Base-by-base conservation (phyloP, 2,888 invertebrate genomes). In the Pammene fasciana region DNA sequence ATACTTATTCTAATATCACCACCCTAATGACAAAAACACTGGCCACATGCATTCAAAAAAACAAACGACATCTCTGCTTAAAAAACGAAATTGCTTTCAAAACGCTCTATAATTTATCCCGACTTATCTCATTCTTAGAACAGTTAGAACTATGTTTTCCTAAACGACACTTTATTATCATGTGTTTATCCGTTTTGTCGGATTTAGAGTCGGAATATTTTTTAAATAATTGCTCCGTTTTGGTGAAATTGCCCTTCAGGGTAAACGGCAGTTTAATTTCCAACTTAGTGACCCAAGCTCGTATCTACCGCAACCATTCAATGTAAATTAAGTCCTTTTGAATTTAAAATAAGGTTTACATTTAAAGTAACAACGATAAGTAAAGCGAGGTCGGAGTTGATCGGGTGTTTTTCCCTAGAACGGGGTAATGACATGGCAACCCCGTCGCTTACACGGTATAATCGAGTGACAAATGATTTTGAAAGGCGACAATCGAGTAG, bases 111-210 rank as follows among this genome's bases (percentile, higher is more conserved):
- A 84, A 88, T 89, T 83, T 84, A 76, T 71, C 75, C 75, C 73
- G 67, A 75, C 75, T 76, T 78, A 78, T 74, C 74, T 76, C 74
- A 72, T 74, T 79, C 75, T 77, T 80, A 83, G 84, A 83, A 87
- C 82, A 88, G 83, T 77, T 80, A 83, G 84, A 83, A 87, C 82
- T 88, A 83, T 92, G 86, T 83, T 92, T 88, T 86, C 82, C 83
- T 90, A 92, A 92, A 91, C 90, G 92, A 90, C 92, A 92, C 87
- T 92, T 91, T 92, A 89, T 91, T 90, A 92, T 86, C 82, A 83
- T 77, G 74, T 82, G 80, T 84, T 90, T 90, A 91, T 88, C 86
- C 88, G 82, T 86, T 88, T 88, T 87, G 86, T 85, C 65, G 83
- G 87, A 83, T 91, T 90, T 91, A 89, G 89, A 88, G 85, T 87